Percentiles rank a stretch among this genome's conserved stretches.
Conservation (phyloP, 1,140 invertebrate species). For the Berghia stephanieae region DNA sequence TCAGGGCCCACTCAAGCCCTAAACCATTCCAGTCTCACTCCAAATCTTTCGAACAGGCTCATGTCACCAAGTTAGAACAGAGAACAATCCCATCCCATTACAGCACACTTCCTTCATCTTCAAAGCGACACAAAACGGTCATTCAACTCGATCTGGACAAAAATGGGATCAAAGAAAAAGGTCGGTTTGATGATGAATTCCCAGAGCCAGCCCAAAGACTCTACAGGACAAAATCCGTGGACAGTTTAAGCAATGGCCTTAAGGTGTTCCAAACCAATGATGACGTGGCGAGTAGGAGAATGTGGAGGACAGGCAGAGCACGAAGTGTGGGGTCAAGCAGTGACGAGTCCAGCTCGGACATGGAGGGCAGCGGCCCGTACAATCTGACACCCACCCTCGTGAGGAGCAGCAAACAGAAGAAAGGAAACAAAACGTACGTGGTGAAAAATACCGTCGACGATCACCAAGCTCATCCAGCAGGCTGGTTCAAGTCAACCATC, state of each 20-base stretch:
- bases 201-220: too few relatives aligned
- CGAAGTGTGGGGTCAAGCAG: neutral
- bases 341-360: neutral
- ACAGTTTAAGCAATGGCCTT: neutral
- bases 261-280: neutral
- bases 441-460: constrained; percentile 9
- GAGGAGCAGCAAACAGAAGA: neutral
- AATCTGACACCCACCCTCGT: neutral
- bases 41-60: constrained; percentile 12
- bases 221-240: neutral
- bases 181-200: neutral
- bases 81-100: neutral
- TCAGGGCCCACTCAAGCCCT: too few relatives aligned
- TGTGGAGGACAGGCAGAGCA: constrained; percentile 18
- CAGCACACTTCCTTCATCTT: neutral
- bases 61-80: constrained; percentile 2
- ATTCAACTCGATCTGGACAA: constrained; percentile 19
- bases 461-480: neutral
- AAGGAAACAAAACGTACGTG: constrained; percentile 22
- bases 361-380: neutral
- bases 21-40: neutral
- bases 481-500: constrained; percentile 15
- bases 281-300: neutral
- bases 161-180: neutral
- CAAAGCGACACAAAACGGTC: constrained; percentile 15